These are phyloP conservation scores for Nanorana parkeri DNA, from an alignment of 2,113 vertebrate genomes.

Conservation along the genomic window DNA sequence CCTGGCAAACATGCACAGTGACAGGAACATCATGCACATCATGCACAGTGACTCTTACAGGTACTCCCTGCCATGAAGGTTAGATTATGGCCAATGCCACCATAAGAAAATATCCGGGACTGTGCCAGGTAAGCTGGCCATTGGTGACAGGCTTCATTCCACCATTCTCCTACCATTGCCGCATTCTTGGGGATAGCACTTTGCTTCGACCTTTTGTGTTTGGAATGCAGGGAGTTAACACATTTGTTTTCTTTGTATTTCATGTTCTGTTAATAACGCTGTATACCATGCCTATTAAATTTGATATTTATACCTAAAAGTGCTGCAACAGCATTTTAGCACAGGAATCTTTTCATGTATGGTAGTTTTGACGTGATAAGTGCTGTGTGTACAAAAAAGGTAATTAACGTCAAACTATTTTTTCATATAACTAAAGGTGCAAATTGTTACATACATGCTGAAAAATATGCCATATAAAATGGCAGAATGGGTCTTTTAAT, in stretches of 20 bases:
- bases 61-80: too few relatives aligned
- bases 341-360: background rate
- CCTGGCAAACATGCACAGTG: too few relatives aligned
- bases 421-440: background rate
- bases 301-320: background rate
- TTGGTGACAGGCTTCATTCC: too few relatives aligned
- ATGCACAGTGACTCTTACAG: too few relatives aligned
- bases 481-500: too few relatives aligned
- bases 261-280: background rate
- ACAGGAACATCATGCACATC: too few relatives aligned
- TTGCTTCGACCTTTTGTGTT: background rate
- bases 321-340: background rate
- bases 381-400: background rate
- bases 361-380: background rate
- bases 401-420: conserved; percentile 35
- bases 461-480: too few relatives aligned
- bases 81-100: too few relatives aligned
- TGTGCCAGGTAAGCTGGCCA: too few relatives aligned
- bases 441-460: background rate
- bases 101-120: too few relatives aligned
- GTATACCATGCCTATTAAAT: background rate
- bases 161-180: too few relatives aligned
- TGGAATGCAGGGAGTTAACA: background rate
- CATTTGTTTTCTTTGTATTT: background rate
- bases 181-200: too few relatives aligned